phyloP scores from a whole-genome alignment of 1,140 invertebrate species.

The Nephila pilipes region DNA sequence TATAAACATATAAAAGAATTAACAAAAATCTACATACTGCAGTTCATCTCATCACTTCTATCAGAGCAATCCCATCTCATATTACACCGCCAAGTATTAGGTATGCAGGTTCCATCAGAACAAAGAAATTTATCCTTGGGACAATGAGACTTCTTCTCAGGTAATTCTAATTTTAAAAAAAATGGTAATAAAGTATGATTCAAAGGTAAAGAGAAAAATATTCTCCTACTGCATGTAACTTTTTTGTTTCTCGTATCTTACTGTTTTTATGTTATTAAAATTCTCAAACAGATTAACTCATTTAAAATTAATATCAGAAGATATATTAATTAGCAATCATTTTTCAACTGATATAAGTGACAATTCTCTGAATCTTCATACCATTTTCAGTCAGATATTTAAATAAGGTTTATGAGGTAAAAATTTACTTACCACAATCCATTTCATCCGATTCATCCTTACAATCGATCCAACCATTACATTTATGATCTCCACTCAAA shows the following conservation, averaged over 20 bases:
- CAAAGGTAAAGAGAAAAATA: too few species aligned
- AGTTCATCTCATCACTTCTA: slow-evolving; percentile 68
- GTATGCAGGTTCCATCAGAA: slow-evolving; percentile 79
- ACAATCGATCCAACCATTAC: slow-evolving; percentile 85
- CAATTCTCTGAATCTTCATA: too few species aligned
- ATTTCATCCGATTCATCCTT: slow-evolving; percentile 85
- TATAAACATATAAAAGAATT: background rate
- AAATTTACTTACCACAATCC: slow-evolving; percentile 81
- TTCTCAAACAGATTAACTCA: too few species aligned
- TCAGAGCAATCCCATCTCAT: slow-evolving; percentile 63
- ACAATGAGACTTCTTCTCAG: slow-evolving; percentile 3
- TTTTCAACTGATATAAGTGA: too few species aligned
- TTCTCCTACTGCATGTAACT: too few species aligned
- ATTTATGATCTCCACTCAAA: slow-evolving; percentile 80
- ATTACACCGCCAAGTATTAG: slow-evolving; percentile 79
- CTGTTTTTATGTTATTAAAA: too few species aligned
- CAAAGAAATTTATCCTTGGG: slow-evolving; percentile 78
- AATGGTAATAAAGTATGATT: background rate
- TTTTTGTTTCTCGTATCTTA: too few species aligned
- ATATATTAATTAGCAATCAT: too few species aligned
- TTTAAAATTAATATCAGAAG: too few species aligned
- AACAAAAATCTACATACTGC: slow-evolving; percentile 55
- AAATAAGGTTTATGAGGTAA: background rate
- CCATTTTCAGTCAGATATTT: too few species aligned
- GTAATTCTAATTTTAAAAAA: background rate